A percentile compares a stretch with the other conserved stretches of the same genome.
Evolutionary conservation across 1,140 invertebrate species (phyloP).

Genomic region (Dinoponera quadriceps): DNA sequence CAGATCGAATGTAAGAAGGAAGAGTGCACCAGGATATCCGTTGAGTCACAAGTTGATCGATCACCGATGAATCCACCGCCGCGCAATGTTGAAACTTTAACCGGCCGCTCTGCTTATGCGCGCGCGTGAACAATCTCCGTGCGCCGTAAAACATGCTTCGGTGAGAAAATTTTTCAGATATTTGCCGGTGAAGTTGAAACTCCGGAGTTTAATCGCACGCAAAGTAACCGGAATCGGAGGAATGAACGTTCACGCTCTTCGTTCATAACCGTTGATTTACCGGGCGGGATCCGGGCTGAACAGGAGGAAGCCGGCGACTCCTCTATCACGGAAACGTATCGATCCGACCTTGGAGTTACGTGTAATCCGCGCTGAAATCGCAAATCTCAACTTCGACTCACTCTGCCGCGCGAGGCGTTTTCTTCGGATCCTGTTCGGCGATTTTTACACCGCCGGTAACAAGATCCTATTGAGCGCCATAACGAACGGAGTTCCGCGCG

Average conservation of each 20-base stretch:
- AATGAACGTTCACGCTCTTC: too few species aligned
- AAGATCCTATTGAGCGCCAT: constrained; percentile 57
- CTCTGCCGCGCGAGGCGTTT: constrained; percentile 9
- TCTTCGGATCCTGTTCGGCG: constrained; percentile 17
- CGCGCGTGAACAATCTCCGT: too few species aligned
- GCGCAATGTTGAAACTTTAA: not conserved
- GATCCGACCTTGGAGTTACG: not conserved
- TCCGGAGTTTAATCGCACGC: too few species aligned
- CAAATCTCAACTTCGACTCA: constrained; percentile 11
- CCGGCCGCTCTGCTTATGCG: not conserved
- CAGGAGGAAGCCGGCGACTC: not conserved
- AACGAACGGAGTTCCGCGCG: constrained; percentile 48
- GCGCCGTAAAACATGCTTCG: too few species aligned
- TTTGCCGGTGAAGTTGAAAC: too few species aligned
- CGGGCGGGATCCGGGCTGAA: too few species aligned
- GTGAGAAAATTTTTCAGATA: too few species aligned
- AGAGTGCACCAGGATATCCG: not conserved
- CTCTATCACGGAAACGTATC: not conserved
- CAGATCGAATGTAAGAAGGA: not conserved
- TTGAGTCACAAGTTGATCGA: not conserved
- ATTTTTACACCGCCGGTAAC: constrained; percentile 54
- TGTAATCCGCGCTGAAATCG: constrained; percentile 33
- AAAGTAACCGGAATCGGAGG: too few species aligned
- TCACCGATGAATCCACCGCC: not conserved
- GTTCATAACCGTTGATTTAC: too few species aligned